Conservation (phyloP, 2,113 vertebrate genomes). For the Thymallus thymallus region DNA sequence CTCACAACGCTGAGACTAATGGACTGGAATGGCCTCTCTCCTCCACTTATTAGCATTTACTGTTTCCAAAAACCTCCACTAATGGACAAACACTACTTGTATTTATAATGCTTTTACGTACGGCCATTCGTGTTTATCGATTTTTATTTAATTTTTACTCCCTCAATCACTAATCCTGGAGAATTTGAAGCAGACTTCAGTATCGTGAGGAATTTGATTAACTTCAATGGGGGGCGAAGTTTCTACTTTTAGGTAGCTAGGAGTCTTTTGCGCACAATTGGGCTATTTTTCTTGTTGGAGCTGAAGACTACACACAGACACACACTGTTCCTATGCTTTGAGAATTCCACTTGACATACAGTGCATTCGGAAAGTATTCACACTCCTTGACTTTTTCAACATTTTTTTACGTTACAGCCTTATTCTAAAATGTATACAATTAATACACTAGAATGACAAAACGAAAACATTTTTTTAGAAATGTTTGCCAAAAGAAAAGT, state of each 20-base stretch:
- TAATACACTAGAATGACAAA: too few species aligned
- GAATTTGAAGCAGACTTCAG: slow-evolving; percentile 57
- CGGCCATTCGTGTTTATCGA: slow-evolving; percentile 76
- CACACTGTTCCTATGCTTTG: slow-evolving; percentile 20
- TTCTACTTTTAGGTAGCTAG: slow-evolving; percentile 17
- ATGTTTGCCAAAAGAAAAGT: too few species aligned
- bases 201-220: slow-evolving; percentile 53
- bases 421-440: too few species aligned
- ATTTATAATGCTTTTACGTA: slow-evolving; percentile 82
- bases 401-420: too few species aligned
- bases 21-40: slow-evolving; percentile 75
- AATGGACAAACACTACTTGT: slow-evolving; percentile 77
- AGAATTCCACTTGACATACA: slow-evolving; percentile 36
- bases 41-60: slow-evolving; percentile 78
- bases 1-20: slow-evolving; percentile 74
- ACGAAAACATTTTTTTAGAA: too few species aligned
- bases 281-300: slow-evolving; percentile 21
- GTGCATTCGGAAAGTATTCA: background rate
- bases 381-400: too few species aligned
- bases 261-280: slow-evolving; percentile 10
- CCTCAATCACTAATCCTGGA: slow-evolving; percentile 62
- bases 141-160: slow-evolving; percentile 55
- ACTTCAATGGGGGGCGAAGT: slow-evolving; percentile 30
- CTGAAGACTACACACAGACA: background rate
- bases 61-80: slow-evolving; percentile 71